Base-by-base conservation (phyloP, 2,888 invertebrate species). In the Aplocera efformata region DNA sequence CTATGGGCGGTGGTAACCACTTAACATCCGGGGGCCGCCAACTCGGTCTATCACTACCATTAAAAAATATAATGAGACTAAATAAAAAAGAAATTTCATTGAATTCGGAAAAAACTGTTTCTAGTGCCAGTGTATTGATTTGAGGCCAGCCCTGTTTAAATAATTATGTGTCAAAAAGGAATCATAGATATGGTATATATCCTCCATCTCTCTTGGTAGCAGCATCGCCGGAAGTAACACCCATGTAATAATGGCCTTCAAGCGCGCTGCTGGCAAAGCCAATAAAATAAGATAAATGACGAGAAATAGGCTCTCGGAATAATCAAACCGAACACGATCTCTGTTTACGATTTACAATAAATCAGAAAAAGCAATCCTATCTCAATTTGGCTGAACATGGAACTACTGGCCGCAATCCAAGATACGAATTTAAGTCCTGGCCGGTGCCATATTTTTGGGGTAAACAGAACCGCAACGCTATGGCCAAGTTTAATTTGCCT, bases 341-440 rank as follows among this genome's bases (percentile, higher is more conserved):
- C 52, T 56, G 56, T 63, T 50, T 63, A 58, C 60, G 58, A 61
- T 60, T 61, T 48, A 51, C 57, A 56, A 70, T 72, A 75, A 68
- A 67, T 74, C 65, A 65, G 44, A 60, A 56, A 58, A 68, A 55
- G 60, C 61, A 62, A 68, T 70, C 58, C 54, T 56, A 68, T 72
- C 61, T 68, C 60, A 58, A 72, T 75, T 72, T 71, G 68, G 62
- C 54, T 48, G 47, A 44, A 60, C 49, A 54, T 57, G 53, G 48
- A 44, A 57, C 54, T 48, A 63, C 72, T 79, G 75, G 77, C 72
- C 52, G 46, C 58, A 60, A 62, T 78, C 72, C 78, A 75, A 76
- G 63, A 63, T 64, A 66, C 49, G 62, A 45, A 63, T 72, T 68
- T 67, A 67, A 74, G 67, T 70, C 59, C 45, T 53, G 51, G 53